Percentiles rank a stretch among this genome's conserved stretches.
Evolutionary conservation across 35 echinoderm and acorn worm genomes (phyloP).

Genomic region (Lytechinus pictus): DNA sequence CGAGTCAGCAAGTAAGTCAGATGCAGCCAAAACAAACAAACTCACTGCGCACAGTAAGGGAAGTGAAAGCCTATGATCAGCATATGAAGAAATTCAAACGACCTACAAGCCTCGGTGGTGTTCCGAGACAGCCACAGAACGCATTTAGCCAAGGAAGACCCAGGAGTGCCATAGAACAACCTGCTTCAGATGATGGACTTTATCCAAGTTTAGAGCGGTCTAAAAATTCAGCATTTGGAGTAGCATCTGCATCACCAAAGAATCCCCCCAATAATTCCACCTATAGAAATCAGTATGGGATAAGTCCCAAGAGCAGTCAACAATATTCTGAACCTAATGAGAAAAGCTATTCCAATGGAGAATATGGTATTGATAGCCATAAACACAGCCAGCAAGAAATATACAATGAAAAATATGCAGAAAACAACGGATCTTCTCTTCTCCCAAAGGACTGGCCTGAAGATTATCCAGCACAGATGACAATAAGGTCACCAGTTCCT

Average conservation of each 20-base stretch:
- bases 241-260: not conserved
- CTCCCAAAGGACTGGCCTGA: not conserved
- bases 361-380: not conserved
- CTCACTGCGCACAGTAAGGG: slow-evolving; percentile 32
- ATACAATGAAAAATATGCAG: not conserved
- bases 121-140: not conserved
- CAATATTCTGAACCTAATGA: not conserved
- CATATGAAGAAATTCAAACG: slow-evolving; percentile 50
- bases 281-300: not conserved
- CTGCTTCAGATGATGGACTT: not conserved
- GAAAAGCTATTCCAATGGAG: not conserved
- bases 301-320: not conserved
- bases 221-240: slow-evolving; percentile 32
- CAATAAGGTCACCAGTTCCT: slow-evolving; percentile 1
- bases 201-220: slow-evolving; percentile 18
- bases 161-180: not conserved
- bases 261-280: no score
- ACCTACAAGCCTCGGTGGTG: slow-evolving; percentile 24
- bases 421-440: not conserved
- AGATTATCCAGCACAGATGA: not conserved
- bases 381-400: not conserved
- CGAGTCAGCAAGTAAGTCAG: not conserved
- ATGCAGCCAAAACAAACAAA: slow-evolving; percentile 2
- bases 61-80: slow-evolving; percentile 49
- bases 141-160: not conserved